Conservation (phyloP, 2,888 invertebrate genomes). For the Teleiodes luculella region DNA sequence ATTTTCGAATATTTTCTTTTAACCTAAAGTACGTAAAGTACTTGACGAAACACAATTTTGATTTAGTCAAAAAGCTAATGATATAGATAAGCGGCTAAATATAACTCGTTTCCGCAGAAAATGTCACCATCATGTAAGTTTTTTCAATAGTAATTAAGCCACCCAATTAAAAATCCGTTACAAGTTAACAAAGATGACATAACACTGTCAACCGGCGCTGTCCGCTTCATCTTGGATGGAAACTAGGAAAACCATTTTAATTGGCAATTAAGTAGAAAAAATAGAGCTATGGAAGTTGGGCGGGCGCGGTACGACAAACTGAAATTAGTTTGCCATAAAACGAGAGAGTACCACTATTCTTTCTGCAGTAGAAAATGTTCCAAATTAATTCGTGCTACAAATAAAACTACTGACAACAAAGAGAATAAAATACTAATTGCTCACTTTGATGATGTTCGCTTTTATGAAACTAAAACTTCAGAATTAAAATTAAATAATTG, state of each 20-base stretch:
- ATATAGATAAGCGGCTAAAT: no score
- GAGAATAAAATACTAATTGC: slow-evolving; percentile 2
- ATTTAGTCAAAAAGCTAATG: no score
- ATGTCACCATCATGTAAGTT: no score
- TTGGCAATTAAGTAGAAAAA: slow-evolving; percentile 10
- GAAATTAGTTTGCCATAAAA: slow-evolving; percentile 10
- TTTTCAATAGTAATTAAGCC: no score
- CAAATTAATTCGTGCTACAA: not conserved
- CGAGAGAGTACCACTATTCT: not conserved
- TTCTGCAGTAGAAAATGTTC: not conserved
- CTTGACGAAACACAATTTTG: no score
- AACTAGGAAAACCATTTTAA: slow-evolving; percentile 5
- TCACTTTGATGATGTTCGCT: not conserved
- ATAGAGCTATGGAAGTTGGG: slow-evolving; percentile 6
- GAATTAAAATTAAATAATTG: not conserved
- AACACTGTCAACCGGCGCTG: not conserved
- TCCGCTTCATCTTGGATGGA: not conserved
- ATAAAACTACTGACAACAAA: not conserved
- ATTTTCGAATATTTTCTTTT: no score
- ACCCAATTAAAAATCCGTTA: not conserved
- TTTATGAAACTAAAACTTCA: not conserved
- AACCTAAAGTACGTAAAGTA: no score
- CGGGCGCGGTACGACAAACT: not conserved
- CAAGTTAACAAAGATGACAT: not conserved
- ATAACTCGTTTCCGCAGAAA: no score